phyloP scores from a whole-genome alignment of 1,140 invertebrate genomes.

The Drosophila lowei region DNA sequence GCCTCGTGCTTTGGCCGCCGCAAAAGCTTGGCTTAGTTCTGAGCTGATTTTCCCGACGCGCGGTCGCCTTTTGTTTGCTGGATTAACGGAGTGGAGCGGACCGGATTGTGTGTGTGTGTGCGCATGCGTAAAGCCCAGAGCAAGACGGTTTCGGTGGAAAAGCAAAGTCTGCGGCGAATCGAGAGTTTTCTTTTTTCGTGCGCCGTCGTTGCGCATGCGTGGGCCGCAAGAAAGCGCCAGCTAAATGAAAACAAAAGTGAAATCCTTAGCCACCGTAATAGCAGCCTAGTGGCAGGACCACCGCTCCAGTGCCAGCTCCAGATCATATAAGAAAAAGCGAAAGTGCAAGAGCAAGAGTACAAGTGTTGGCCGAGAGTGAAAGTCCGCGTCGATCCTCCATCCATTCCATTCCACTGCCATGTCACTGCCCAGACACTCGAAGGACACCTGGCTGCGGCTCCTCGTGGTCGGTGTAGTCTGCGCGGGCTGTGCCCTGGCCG shows the following conservation, averaged over 20 bases:
- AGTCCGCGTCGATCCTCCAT: constrained; percentile 28
- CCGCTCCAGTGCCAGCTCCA: neutral
- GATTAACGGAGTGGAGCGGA: neutral
- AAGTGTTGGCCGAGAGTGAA: constrained; percentile 41
- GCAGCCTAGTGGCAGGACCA: constrained; percentile 44
- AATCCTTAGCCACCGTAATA: constrained; percentile 51
- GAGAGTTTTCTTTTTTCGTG: constrained; percentile 67
- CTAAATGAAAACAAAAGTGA: constrained; percentile 72
- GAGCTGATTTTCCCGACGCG: constrained; percentile 71
- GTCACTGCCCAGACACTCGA: constrained; percentile 51
- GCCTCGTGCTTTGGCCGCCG: constrained; percentile 41
- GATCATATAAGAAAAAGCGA: constrained; percentile 60
- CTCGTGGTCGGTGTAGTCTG: neutral
- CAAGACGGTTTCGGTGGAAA: constrained; percentile 16
- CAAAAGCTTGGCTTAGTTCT: constrained; percentile 75
- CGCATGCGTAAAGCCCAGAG: constrained; percentile 42
- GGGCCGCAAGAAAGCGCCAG: constrained; percentile 51
- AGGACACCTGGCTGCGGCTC: constrained; percentile 71
- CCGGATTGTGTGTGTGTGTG: constrained; percentile 8
- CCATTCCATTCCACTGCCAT: constrained; percentile 14
- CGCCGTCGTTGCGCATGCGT: constrained; percentile 61
- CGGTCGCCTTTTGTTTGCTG: constrained; percentile 53
- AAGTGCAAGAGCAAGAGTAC: constrained; percentile 27
- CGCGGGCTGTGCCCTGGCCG: neutral
- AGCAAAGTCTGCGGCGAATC: constrained; percentile 17